phyloP scores from a whole-genome alignment of 2,113 vertebrate species.

The Pelmatolapia mariae region DNA sequence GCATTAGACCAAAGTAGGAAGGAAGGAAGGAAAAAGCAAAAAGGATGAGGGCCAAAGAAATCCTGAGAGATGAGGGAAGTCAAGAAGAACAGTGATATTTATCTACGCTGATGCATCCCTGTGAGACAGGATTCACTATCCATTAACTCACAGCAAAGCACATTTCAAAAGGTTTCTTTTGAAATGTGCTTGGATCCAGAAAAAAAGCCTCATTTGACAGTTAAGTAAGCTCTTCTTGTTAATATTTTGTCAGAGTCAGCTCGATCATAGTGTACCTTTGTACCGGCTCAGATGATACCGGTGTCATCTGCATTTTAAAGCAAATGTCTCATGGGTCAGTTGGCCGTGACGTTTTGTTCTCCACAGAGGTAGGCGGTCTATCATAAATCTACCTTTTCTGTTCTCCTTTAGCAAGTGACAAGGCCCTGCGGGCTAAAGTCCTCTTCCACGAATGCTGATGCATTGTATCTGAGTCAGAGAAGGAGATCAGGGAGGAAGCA shows the following conservation, averaged over 20 bases:
- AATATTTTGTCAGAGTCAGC: slow-evolving; percentile 3
- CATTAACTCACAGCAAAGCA: slow-evolving; percentile 4
- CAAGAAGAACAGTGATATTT: slow-evolving; percentile 18
- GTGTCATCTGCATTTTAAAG: neutral
- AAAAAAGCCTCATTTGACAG: neutral
- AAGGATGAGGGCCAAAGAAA: neutral
- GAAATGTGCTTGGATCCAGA: neutral
- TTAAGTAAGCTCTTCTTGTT: neutral
- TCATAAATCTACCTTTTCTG: slow-evolving; percentile 13
- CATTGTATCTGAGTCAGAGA: neutral
- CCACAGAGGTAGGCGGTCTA: neutral
- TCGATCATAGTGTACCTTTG: neutral
- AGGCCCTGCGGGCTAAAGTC: neutral
- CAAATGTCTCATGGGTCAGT: neutral
- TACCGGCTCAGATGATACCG: neutral
- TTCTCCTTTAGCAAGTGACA: neutral
- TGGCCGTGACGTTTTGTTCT: neutral
- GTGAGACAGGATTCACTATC: neutral
- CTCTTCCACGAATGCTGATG: neutral
- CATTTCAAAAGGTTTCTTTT: neutral
- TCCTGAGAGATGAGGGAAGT: slow-evolving; percentile 9
- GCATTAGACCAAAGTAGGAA: neutral
- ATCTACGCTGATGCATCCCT: slow-evolving; percentile 5
- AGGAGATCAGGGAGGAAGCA: neutral
- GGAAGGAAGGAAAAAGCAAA: slow-evolving; percentile 13